Conservation (phyloP, 1,140 invertebrate genomes). For the Globodera ellingtonae region DNA sequence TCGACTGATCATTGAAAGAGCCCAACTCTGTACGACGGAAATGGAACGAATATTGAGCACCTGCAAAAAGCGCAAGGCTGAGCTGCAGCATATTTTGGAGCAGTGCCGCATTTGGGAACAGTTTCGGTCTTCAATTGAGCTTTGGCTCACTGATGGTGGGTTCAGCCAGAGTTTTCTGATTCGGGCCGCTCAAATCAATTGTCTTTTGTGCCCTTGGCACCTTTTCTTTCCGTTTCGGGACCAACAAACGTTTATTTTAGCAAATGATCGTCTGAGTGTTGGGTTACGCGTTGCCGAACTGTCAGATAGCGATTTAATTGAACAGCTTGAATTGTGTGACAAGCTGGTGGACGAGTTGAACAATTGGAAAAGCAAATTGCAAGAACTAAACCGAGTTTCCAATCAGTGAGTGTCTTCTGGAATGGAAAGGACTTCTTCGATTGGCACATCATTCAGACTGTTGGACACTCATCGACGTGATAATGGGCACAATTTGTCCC, state of each 20-base stretch:
- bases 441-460: constrained; percentile 16
- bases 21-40: constrained; percentile 48
- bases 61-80: constrained; percentile 47
- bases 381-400: constrained; percentile 40
- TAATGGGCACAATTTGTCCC: constrained; percentile 59
- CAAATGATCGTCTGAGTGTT: constrained; percentile 36
- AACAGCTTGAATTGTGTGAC: constrained; percentile 33
- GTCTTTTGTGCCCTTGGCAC: too few species aligned
- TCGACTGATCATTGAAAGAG: constrained; percentile 43
- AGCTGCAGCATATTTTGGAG: constrained; percentile 46
- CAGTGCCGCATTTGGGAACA: constrained; percentile 54
- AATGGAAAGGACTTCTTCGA: constrained; percentile 40
- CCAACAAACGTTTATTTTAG: constrained; percentile 14
- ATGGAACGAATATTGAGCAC: constrained; percentile 45
- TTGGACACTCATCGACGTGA: constrained; percentile 54
- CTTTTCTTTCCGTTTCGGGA: too few species aligned
- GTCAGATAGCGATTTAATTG: constrained; percentile 31
- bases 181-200: too few species aligned
- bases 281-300: constrained; percentile 45
- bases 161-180: background rate
- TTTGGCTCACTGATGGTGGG: constrained; percentile 51
- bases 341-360: constrained; percentile 22
- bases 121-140: constrained; percentile 34
- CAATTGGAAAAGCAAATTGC: constrained; percentile 36
- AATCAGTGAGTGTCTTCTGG: constrained; percentile 29